Evolutionary conservation across 23 tunicate genomes (phyloP).

Genomic region (Halocynthia aurantium): DNA sequence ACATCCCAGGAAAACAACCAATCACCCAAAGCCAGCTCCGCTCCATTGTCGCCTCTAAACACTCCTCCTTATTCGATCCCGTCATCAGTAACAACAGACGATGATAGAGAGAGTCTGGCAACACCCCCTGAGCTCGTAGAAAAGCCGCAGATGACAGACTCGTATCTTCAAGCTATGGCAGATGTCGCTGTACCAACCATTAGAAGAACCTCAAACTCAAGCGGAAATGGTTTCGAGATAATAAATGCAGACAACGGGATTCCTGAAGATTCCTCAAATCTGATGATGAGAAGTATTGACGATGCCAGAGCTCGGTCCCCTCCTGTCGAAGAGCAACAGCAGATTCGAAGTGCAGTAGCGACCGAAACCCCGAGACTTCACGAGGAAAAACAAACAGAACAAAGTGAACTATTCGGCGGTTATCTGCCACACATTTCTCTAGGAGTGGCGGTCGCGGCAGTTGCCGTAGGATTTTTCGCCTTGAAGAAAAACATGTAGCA

Average conservation of each 20-base stretch:
- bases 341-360: neutral
- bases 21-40: too few relatives aligned
- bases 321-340: neutral
- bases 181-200: slow-evolving; percentile 22
- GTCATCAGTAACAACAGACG: slow-evolving; percentile 35
- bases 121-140: slow-evolving; percentile 93
- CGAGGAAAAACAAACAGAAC: neutral
- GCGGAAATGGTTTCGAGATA: slow-evolving; percentile 1
- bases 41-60: slow-evolving; percentile 12
- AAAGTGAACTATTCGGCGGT: slow-evolving; percentile 13
- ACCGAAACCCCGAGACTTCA: neutral
- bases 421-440: slow-evolving; percentile 87
- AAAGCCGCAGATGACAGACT: slow-evolving; percentile 74
- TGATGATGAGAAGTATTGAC: slow-evolving; percentile 13
- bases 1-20: too few relatives aligned
- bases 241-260: neutral
- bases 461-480: slow-evolving; percentile 61
- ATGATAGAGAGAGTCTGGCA: slow-evolving; percentile 75
- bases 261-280: neutral
- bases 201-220: neutral
- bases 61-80: slow-evolving; percentile 62
- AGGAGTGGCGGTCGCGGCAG: slow-evolving; percentile 94
- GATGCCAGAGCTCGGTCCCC: neutral
- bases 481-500: slow-evolving; percentile 35
- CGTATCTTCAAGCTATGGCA: slow-evolving; percentile 67